Base-by-base conservation (phyloP, 2,113 vertebrate genomes). In the Alaudala cheleensis region DNA sequence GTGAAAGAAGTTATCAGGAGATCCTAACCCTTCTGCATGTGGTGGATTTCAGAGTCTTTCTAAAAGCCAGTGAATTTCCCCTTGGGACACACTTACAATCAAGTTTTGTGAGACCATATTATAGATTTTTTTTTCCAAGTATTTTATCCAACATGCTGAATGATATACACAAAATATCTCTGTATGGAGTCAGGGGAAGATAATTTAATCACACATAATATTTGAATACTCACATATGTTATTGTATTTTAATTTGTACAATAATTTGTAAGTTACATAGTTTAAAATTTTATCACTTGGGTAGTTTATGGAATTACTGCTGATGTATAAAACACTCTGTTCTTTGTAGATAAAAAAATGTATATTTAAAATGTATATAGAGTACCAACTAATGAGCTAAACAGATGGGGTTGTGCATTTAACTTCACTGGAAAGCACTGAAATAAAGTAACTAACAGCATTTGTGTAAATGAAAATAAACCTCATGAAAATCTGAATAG, bases 381-480 rank as follows among this genome's bases (percentile, higher is more conserved):
- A 74, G 57, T 49, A 74, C 53, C 73, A 92, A 89, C 29, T 77
- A 90, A 83, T 90, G 65, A 88, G 83, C 64, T 76, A 86, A 93
- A 90, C 94, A 94, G 93, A 96, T 94, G 90, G 95, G 74, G 61
- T 9, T 82, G 44, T 94, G 78, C 61, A 93, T 79, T 90, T 90
- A 93, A 96, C 62, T 95, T 91, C 71, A 60, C n/a, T 65, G 76
- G 61, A 82, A 91, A 91, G 54, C 73, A 89, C 45, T 24, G 54
- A 89, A 96, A 88, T 93, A 86, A 94, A 93, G 64, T 64, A 94
- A 91, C 61, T 88, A 89, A 85, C 54, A 90, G 60, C 64, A 91
- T 80, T 86, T 90, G 70, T 82, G 70, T 50, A 94, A 94, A 88
- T 45, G 56, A 95, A 96, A 94, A 92, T 84, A 96, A 81, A 94